Conservation (phyloP, 2,797 vertebrate genomes). For the Tympanoctomys barrerae region DNA sequence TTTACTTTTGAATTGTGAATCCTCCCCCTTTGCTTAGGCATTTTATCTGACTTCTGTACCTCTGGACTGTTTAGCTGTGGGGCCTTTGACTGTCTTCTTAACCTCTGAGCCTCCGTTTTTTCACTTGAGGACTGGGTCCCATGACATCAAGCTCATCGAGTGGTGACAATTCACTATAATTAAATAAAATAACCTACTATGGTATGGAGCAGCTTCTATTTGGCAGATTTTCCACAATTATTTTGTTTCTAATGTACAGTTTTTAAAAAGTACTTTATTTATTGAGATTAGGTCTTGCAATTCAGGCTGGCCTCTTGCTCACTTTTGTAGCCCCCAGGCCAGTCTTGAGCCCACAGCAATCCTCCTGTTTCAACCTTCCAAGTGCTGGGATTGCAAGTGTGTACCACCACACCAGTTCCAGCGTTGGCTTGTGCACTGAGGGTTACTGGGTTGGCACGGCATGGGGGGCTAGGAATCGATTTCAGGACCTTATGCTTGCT, state of each 20-base stretch:
- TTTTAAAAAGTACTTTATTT: not conserved
- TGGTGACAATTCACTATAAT: not conserved
- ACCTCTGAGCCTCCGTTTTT: not conserved
- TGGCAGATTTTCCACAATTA: fast-evolving
- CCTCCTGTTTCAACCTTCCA: no score
- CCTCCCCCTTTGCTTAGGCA: not conserved
- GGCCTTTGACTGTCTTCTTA: not conserved
- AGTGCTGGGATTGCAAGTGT: no score
- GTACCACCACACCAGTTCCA: no score
- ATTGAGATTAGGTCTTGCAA: no score
- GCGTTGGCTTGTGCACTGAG: no score
- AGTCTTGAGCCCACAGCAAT: no score
- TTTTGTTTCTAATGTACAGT: not conserved
- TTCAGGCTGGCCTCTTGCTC: no score
- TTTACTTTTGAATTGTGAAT: not conserved
- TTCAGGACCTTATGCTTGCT: no score
- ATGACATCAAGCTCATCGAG: fast-evolving
- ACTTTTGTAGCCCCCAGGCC: no score
- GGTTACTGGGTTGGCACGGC: no score
- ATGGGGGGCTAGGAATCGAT: no score
- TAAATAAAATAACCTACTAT: fast-evolving
- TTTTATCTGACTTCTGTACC: not conserved
- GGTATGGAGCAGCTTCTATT: not conserved
- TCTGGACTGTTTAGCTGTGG: not conserved
- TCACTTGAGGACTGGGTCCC: not conserved